phyloP scores from a whole-genome alignment of 2,797 vertebrate genomes.

The Periparus ater region DNA sequence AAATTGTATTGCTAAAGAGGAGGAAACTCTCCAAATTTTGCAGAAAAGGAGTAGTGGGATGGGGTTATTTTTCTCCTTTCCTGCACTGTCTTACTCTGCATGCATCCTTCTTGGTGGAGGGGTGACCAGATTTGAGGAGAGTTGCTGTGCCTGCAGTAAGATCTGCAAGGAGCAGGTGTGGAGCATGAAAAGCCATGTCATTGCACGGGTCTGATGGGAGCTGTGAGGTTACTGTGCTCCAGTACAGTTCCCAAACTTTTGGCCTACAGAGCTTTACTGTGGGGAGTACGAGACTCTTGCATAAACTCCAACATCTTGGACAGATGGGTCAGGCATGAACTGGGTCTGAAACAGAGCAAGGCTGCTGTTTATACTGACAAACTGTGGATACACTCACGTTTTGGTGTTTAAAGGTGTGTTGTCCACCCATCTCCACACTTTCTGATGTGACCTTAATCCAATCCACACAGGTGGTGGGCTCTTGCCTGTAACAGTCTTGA shows the following conservation, averaged over 20 bases:
- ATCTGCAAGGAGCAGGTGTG: neutral
- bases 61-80: neutral
- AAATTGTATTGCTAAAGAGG: neutral
- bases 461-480: neutral
- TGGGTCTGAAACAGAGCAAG: neutral
- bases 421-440: neutral
- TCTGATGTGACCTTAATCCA: neutral
- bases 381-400: neutral
- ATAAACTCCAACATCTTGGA: neutral
- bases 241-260: neutral
- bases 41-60: neutral
- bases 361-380: neutral
- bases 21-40: neutral
- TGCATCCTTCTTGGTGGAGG: fast-evolving
- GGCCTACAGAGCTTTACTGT: neutral
- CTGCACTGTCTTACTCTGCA: fast-evolving
- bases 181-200: neutral
- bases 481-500: neutral
- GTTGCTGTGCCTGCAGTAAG: neutral
- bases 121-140: neutral
- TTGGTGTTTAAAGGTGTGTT: neutral
- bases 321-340: neutral
- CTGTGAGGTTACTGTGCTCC: neutral
- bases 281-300: fast-evolving
- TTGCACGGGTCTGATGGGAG: neutral